A percentile compares a stretch with the other conserved stretches of the same genome.
phyloP scores from a whole-genome alignment of 2,797 vertebrate species.

The Takifugu rubripes region DNA sequence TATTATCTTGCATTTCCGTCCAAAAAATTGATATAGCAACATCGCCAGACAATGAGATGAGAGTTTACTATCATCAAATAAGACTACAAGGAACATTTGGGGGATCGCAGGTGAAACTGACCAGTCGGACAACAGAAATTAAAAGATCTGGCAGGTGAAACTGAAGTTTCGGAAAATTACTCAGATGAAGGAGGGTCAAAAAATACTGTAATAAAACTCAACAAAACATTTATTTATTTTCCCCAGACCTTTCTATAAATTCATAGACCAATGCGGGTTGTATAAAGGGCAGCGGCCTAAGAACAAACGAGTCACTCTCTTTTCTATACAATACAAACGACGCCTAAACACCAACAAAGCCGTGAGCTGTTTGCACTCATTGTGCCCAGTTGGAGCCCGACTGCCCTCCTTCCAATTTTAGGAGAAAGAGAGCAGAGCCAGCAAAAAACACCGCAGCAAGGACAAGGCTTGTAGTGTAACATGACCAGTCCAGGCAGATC shows the following conservation, averaged over 20 bases:
- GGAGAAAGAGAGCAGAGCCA: constrained; percentile 56
- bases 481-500: constrained; percentile 47
- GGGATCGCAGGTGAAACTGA: too few species aligned
- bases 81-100: too few species aligned
- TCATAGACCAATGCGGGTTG: too few species aligned
- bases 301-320: constrained; percentile 10
- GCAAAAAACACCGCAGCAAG: constrained; percentile 29
- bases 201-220: not conserved
- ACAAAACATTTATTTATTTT: not conserved
- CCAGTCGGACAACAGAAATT: too few species aligned
- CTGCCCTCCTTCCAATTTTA: constrained; percentile 27
- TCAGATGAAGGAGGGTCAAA: not conserved
- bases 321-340: constrained; percentile 13
- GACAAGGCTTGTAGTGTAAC: constrained; percentile 53
- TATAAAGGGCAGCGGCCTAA: not conserved
- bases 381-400: constrained; percentile 28
- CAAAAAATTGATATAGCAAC: too few species aligned
- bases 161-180: too few species aligned
- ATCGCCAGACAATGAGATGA: not conserved
- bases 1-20: too few species aligned
- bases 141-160: too few species aligned
- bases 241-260: too few species aligned
- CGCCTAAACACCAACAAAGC: constrained; percentile 18
- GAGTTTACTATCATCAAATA: too few species aligned
- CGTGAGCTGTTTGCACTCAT: constrained; percentile 29